Evolutionary conservation across 1,140 invertebrate genomes (phyloP), one percentile per base, ranked within the genome.

Genomic region (Gyrodactylus bullatarudis): DNA sequence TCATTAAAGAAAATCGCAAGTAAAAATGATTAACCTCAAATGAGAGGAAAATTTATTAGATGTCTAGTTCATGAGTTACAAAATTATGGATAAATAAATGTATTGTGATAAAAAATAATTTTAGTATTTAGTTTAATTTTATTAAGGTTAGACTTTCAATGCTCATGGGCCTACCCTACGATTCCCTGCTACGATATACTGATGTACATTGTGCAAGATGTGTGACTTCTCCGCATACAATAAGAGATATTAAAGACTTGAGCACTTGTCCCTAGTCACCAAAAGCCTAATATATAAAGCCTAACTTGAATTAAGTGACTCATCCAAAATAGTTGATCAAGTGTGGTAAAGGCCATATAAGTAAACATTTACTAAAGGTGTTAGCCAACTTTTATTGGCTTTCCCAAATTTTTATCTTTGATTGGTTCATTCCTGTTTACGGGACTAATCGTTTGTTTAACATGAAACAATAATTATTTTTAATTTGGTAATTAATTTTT

Each of bases 1-100:
- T 91, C 81, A 86, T 95, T 76, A 93, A 92, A 76, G 73, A 75
- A 72, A 21, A 69, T 8, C 23, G 23, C 2, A 21, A 69, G 23
- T 54, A 54, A 54, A 54, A 54, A 54, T 54, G n/a, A 54, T 54
- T 16, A 16, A 16, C 8, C n/a, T 8, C n/a, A 16, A n/a, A 8
- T 54, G 8, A 54, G n/a, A 54, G n/a, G n/a, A 16, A 54, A 54
- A 54, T 54, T 16, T 16, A 54, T 16, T 16, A 16, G 8, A 16
- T 16, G n/a, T 54, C 8, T 16, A 54, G n/a, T 16, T 54, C n/a
- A n/a, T 54, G 34, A 54, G 34, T 54, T 54, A 54, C 34, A 54
- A 54, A 54, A 54, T 16, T 54, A n/a, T 54, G n/a, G n/a, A 54
- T 54, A 16, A 54, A 54, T 16, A n/a, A 54, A 54, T n/a, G 34